Conservation (phyloP, 2,797 vertebrate genomes). For the Garrulus glandarius region DNA sequence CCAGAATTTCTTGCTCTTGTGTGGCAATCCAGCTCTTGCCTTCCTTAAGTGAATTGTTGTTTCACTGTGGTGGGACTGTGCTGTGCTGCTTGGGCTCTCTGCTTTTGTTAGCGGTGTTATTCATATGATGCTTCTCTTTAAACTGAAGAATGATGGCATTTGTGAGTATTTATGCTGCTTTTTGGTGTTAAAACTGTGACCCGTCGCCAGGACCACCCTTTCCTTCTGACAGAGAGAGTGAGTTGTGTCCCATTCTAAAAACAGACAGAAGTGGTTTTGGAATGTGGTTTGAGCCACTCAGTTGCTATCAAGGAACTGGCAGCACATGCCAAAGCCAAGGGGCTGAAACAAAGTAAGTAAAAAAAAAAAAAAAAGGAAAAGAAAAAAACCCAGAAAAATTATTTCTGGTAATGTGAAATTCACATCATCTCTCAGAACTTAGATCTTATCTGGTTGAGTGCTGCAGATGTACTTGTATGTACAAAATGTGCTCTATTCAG, state of each 20-base stretch:
- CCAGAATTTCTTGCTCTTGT: not conserved
- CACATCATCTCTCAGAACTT: not conserved
- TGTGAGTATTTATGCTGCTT: not conserved
- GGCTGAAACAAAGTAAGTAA: not conserved
- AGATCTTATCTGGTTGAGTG: not conserved
- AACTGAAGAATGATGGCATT: rapidly evolving
- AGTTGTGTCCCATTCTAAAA: not conserved
- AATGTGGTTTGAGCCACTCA: rapidly evolving
- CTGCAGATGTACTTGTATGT: not conserved
- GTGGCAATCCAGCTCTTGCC: not conserved
- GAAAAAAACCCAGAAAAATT: not conserved
- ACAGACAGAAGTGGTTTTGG: not conserved
- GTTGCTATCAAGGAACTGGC: not conserved
- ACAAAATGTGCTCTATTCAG: not conserved
- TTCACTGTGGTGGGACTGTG: not conserved
- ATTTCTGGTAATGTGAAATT: not conserved
- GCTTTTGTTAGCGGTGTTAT: not conserved
- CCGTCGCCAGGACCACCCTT: not conserved
- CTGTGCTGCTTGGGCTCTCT: not conserved
- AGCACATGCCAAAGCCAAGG: not conserved
- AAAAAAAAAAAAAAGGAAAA: too few species aligned
- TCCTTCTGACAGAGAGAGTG: not conserved
- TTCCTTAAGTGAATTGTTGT: not conserved
- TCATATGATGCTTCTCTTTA: not conserved
- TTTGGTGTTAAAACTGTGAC: not conserved